Evolutionary conservation across 2,888 invertebrate species (phyloP).

Genomic region (Pristionchus mayeri): DNA sequence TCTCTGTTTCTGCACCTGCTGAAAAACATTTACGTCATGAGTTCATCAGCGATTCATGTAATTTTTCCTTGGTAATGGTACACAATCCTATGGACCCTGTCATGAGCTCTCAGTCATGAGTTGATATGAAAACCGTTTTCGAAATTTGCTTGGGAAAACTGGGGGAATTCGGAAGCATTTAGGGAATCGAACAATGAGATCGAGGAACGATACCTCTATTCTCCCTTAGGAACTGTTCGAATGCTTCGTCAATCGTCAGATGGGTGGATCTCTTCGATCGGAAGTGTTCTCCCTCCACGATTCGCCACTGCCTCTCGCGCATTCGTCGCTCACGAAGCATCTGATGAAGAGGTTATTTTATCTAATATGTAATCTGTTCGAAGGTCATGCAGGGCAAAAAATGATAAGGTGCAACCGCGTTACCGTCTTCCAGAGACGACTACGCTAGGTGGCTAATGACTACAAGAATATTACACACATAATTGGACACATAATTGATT

Average conservation of each 20-base stretch:
- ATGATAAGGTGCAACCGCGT: no score
- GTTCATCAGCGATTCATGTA: background rate
- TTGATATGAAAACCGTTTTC: no score
- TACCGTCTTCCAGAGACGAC: background rate
- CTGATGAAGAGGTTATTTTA: background rate
- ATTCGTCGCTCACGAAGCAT: background rate
- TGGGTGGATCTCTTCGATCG: background rate
- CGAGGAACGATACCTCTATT: no score
- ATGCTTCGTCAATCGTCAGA: constrained; percentile 43
- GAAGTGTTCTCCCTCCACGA: constrained; percentile 22
- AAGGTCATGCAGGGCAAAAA: no score
- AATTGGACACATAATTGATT: no score
- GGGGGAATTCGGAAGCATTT: no score
- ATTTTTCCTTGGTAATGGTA: background rate
- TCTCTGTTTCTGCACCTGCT: background rate
- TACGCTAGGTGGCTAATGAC: no score
- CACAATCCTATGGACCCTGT: background rate
- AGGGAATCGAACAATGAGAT: no score
- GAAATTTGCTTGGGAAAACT: no score
- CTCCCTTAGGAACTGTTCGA: constrained; percentile 31
- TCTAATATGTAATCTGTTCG: background rate
- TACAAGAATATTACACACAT: no score
- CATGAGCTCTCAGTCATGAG: no score
- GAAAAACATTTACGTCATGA: no score
- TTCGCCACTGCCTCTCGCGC: constrained; percentile 1